These are phyloP conservation scores for Rana temporaria DNA, from an alignment of 2,113 vertebrate genomes.

Conservation along the genomic window DNA sequence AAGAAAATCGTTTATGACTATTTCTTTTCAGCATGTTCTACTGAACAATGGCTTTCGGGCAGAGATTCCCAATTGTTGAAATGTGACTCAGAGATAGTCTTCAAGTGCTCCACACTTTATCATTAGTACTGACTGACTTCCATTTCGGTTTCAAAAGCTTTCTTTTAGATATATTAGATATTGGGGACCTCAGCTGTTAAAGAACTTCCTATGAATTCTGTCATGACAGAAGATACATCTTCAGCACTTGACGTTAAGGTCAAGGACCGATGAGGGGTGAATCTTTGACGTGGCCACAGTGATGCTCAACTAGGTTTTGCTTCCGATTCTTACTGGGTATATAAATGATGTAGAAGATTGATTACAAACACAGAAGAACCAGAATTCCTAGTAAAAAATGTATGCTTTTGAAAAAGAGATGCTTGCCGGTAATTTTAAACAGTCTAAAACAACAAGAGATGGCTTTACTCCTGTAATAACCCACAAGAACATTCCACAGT, in stretches of 20 bases:
- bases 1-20: not conserved
- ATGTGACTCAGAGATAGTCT: constrained; percentile 24
- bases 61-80: not conserved
- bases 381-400: constrained; percentile 27
- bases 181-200: constrained; percentile 40
- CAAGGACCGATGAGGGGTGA: not conserved
- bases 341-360: constrained; percentile 44
- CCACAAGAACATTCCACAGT: constrained; percentile 74
- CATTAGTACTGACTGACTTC: not conserved
- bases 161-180: not conserved
- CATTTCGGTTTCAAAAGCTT: constrained; percentile 10
- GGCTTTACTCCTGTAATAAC: constrained; percentile 68
- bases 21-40: not conserved
- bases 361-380: not conserved
- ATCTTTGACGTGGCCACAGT: not conserved
- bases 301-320: constrained; percentile 4
- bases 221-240: not conserved
- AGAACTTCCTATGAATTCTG: constrained; percentile 1
- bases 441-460: not conserved
- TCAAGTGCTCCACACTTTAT: not conserved
- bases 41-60: not conserved
- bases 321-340: not conserved
- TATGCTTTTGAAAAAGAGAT: not conserved
- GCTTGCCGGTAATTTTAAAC: not conserved
- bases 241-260: constrained; percentile 21